Evolutionary conservation across 2,888 invertebrate genomes (phyloP), one percentile per base, ranked within the genome.

Genomic region (Latrodectus elegans): DNA sequence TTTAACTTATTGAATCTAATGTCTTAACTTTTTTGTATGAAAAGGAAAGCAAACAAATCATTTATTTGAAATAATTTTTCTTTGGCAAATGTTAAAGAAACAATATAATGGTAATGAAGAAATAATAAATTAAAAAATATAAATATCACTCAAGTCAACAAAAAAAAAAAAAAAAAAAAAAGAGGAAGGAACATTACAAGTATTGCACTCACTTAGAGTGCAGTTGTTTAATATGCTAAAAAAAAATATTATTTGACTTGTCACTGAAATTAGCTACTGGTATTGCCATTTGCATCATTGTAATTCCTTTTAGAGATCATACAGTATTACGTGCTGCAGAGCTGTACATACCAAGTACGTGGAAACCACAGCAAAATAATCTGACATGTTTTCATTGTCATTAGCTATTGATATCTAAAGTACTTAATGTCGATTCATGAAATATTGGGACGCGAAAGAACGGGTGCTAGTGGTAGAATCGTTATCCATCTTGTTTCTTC

Each of bases 401-500:
- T 38, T 38, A 38, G 38, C 6, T 38, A 0, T 2, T 38, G 38
- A 38, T 6, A 38, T 38, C 6, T 38, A 38, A 38, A 38, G 38
- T 38, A 38, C 38, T n/a, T 60, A 60, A 6, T 60, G 60, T n/a
- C 60, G 60, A 60, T 38, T 52, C 74, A 83, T 83, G 75, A 88
- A 88, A 55, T 84, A 88, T 22, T 88, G 88, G 0, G 88, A 84
- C 1, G 53, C 84, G n/a, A 84, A 84, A 11, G 88, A 80, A 1
- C 73, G 68, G 0, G 74, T 60, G 17, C 77, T 51, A 51, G 71
- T 67, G 22, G 88, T 75, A 53, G 79, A 75, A 15, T 80, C 78
- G 17, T 79, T 79, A 49, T 84, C 79, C 75, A 83, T n/a, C 55
- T 83, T 78, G 68, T 65, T 84, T 10, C 79, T 90, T 82, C 91